phyloP scores from a whole-genome alignment of 2,888 invertebrate genomes.

The Hololepta plana region DNA sequence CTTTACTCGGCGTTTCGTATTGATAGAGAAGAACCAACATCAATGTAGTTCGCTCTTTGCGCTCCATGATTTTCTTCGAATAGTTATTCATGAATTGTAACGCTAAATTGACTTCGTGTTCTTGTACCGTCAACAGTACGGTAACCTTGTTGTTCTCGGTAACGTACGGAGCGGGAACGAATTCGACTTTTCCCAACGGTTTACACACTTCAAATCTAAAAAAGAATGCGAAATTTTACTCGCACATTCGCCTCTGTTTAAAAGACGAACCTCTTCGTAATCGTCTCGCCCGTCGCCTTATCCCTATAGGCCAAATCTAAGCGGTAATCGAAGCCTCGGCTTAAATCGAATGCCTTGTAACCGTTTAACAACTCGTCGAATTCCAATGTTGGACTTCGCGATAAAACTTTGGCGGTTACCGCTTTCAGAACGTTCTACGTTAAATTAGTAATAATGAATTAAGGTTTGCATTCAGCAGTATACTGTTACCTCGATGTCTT shows the following conservation, averaged over 20 bases:
- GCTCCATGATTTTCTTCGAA: conserved; percentile 42
- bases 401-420: conserved; percentile 34
- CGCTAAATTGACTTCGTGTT: conserved; percentile 34
- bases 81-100: conserved; percentile 54
- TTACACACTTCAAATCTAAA: conserved; percentile 61
- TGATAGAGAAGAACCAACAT: conserved; percentile 55
- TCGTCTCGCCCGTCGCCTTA: conserved; percentile 24
- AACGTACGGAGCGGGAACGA: conserved; percentile 86
- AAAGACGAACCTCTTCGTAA: conserved; percentile 30
- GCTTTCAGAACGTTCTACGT: conserved; percentile 18
- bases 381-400: conserved; percentile 31
- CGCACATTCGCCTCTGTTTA: conserved; percentile 4
- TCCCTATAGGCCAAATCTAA: conserved; percentile 49
- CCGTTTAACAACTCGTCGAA: conserved; percentile 46
- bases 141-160: conserved; percentile 79
- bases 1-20: conserved; percentile 42
- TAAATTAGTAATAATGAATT: not conserved
- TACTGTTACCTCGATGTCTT: conserved; percentile 36
- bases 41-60: conserved; percentile 61
- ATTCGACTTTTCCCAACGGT: conserved; percentile 71
- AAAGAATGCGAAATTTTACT: conserved; percentile 7
- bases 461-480: not conserved
- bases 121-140: conserved; percentile 52
- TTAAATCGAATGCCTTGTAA: conserved; percentile 62
- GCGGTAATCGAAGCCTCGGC: conserved; percentile 70